phyloP scores from a whole-genome alignment of 2,888 invertebrate genomes.

The Spilarctia lutea region DNA sequence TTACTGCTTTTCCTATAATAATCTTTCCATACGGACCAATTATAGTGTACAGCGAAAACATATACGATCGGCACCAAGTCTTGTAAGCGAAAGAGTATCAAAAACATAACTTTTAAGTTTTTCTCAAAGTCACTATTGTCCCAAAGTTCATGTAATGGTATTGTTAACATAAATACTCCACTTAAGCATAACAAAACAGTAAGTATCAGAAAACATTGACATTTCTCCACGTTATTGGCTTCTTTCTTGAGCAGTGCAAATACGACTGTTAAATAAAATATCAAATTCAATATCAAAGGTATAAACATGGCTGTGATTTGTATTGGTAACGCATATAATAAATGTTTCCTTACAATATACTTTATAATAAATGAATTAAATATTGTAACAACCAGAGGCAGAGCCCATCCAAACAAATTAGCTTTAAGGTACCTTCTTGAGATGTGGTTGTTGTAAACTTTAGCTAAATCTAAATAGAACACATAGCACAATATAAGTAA shows the following conservation, averaged over 20 bases:
- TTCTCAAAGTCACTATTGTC: neutral
- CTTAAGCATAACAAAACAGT: neutral
- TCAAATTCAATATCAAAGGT: conserved; percentile 3
- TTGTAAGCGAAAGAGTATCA: neutral
- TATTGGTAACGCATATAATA: neutral
- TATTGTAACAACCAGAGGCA: neutral
- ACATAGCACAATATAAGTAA: conserved; percentile 32
- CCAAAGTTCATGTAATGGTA: neutral
- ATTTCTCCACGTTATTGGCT: neutral
- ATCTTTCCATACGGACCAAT: neutral
- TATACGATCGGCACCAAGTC: conserved; percentile 1
- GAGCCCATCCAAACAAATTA: neutral
- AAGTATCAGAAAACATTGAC: neutral
- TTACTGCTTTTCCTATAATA: neutral
- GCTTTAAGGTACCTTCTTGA: conserved; percentile 23
- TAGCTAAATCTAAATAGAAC: conserved; percentile 33
- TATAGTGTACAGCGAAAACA: neutral
- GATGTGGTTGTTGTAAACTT: conserved; percentile 20
- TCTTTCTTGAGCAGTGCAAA: conserved; percentile 9
- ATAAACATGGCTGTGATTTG: conserved; percentile 9
- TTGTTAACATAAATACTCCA: conserved; percentile 3
- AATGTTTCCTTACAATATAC: neutral
- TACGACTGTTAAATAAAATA: conserved; percentile 3
- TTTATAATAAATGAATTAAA: neutral
- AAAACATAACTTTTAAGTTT: neutral